These are phyloP conservation scores for Nannoperca obscura DNA, from an alignment of 2,797 vertebrate genomes.

Conservation along the genomic window DNA sequence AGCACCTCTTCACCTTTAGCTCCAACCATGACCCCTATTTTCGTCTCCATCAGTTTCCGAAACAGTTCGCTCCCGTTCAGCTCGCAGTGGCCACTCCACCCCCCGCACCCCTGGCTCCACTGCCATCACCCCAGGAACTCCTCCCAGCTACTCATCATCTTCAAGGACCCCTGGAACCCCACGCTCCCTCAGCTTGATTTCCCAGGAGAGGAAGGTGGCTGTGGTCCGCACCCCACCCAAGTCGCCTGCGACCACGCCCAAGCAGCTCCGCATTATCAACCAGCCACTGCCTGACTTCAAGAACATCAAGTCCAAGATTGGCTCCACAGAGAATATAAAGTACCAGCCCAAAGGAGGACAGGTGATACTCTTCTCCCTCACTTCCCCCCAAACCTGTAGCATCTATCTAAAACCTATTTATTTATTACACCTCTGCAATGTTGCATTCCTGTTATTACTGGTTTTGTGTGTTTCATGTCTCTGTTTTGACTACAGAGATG, in stretches of 20 bases:
- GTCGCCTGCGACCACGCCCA: constrained; percentile 95
- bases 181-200: constrained; percentile 92
- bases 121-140: constrained; percentile 95
- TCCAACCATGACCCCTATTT: not conserved
- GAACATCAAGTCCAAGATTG: constrained; percentile 97
- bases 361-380: constrained; percentile 81
- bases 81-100: constrained; percentile 96
- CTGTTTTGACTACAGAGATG: constrained; percentile 1
- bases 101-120: constrained; percentile 95
- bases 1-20: not conserved
- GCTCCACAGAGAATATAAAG: constrained; percentile 97
- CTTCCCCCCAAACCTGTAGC: constrained; percentile 8
- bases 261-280: constrained; percentile 95
- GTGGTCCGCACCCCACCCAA: constrained; percentile 96
- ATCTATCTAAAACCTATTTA: not conserved
- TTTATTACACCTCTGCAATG: constrained; percentile 20
- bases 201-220: constrained; percentile 95
- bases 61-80: constrained; percentile 92
- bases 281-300: constrained; percentile 97
- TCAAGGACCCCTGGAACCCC: constrained; percentile 96
- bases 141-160: constrained; percentile 94
- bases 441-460: constrained; percentile 1
- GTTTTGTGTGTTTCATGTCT: constrained; percentile 13
- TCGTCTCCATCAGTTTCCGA: constrained; percentile 85
- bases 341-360: constrained; percentile 98